Evolutionary conservation across 1,140 invertebrate genomes (phyloP).

Genomic region (Heterodera schachtii): DNA sequence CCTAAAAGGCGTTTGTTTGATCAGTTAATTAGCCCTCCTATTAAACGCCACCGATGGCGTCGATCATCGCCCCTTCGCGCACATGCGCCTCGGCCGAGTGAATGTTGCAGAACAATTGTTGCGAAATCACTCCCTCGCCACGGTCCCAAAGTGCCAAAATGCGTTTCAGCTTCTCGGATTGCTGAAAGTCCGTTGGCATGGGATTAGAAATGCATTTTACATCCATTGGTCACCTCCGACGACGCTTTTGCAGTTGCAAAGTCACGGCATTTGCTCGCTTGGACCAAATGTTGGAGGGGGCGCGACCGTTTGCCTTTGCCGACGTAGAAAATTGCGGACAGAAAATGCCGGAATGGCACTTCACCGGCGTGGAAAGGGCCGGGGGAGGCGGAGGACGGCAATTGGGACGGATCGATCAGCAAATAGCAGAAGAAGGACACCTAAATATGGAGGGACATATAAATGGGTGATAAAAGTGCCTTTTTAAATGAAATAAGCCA

Average conservation of each 20-base stretch:
- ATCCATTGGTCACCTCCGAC: conserved; percentile 17
- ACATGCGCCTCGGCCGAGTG: conserved; percentile 88
- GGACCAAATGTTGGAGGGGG: conserved; percentile 85
- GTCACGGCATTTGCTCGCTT: conserved; percentile 71
- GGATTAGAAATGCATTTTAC: neutral
- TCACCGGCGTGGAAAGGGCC: conserved; percentile 66
- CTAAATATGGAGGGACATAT: neutral
- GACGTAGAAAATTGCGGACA: conserved; percentile 75
- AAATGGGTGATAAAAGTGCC: too few relatives aligned
- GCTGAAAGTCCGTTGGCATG: conserved; percentile 42
- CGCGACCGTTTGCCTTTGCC: conserved; percentile 79
- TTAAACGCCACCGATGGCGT: conserved; percentile 74
- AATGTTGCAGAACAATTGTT: conserved; percentile 87
- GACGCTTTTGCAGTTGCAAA: conserved; percentile 6
- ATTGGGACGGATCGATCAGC: conserved; percentile 81
- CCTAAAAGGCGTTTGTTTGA: too few relatives aligned
- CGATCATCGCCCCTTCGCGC: conserved; percentile 86
- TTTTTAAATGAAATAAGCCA: too few relatives aligned
- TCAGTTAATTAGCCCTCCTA: too few relatives aligned
- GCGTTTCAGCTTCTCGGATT: conserved; percentile 74
- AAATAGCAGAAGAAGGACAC: conserved; percentile 77
- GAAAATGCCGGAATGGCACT: conserved; percentile 75
- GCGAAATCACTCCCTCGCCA: conserved; percentile 81
- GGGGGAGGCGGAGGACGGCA: conserved; percentile 72
- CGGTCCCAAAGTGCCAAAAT: conserved; percentile 86